Percentiles rank a stretch among this genome's conserved stretches.
Evolutionary conservation across 2,113 vertebrate genomes (phyloP).

Genomic region (Aptenodytes patagonicus): DNA sequence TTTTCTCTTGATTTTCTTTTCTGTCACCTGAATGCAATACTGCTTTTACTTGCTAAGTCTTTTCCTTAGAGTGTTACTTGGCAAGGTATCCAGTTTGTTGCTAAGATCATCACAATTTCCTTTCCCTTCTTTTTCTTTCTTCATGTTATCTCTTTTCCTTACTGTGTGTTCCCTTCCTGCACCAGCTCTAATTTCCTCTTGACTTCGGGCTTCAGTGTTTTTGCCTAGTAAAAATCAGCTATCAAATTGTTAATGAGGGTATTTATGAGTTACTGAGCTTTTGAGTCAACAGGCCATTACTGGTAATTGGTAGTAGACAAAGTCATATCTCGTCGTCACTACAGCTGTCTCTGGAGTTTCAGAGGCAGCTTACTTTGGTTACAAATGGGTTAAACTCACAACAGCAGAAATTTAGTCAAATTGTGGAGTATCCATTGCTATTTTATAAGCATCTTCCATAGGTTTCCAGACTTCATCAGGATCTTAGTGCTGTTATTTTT

Average conservation of each 20-base stretch:
- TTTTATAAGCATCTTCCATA: background rate
- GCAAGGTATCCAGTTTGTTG: background rate
- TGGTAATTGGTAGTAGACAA: conserved; percentile 20
- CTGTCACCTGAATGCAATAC: background rate
- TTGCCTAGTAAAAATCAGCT: conserved; percentile 32
- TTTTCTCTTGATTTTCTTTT: background rate
- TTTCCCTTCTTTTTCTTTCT: background rate
- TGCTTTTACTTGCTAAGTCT: background rate
- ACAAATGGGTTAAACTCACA: background rate
- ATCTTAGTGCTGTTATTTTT: background rate
- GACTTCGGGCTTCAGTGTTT: background rate
- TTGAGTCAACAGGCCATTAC: conserved; percentile 50
- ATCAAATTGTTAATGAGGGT: conserved; percentile 47
- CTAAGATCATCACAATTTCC: background rate
- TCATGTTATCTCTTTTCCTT: background rate
- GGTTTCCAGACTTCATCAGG: background rate
- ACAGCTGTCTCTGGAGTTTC: background rate
- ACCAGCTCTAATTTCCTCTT: background rate
- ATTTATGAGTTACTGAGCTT: conserved; percentile 51
- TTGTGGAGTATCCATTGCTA: background rate
- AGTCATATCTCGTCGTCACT: background rate
- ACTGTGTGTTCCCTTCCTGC: background rate
- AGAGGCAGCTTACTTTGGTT: background rate
- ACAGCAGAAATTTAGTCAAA: background rate
- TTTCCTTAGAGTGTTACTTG: background rate